Evolutionary conservation across 1,140 invertebrate species (phyloP), one percentile per base, ranked within the genome.

Genomic region (Cherax quadricarinatus): DNA sequence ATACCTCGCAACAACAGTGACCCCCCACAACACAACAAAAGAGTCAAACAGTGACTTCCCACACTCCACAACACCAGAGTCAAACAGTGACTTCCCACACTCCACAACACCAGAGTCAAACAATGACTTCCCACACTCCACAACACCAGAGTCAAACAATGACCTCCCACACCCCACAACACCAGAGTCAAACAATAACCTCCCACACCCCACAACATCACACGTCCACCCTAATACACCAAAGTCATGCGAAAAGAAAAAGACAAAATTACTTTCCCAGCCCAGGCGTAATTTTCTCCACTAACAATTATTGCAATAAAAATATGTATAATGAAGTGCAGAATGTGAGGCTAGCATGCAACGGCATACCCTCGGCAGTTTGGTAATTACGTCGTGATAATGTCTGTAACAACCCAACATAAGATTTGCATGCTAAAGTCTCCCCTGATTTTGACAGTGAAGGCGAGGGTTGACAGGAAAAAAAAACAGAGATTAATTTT

Each of bases 261-360:
- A n/a, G 79, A 81, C 18, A 81, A 51, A 81, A 81, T 81, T 81
- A 18, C 79, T 81, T 30, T 51, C 49, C 7, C 48, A 51, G 79
- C 79, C 51, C 51, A 51, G 79, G 79, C 79, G 79, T 51, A 81
- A 81, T 81, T 81, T 81, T 81, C 79, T 81, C 48, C 79, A 21
- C 79, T 53, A 53, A 81, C 79, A 81, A 81, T 81, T 81, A 81
- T 81, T 81, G 79, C 79, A 81, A 81, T 81, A 30, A 81, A 81
- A 81, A 81, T 51, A 81, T 81, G 79, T 51, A 81, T 51, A 81
- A 81, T 49, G 79, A 53, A 81, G 79, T 81, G 48, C 3, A 53
- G 79, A 81, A 81, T 81, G 79, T 81, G 79, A 48, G 79, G 51
- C 79, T 18, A 51, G 16, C 79, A 81, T 81, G 79, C 79, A 51